Base-by-base conservation (phyloP, 2,797 vertebrate species). In the Betta splendens region DNA sequence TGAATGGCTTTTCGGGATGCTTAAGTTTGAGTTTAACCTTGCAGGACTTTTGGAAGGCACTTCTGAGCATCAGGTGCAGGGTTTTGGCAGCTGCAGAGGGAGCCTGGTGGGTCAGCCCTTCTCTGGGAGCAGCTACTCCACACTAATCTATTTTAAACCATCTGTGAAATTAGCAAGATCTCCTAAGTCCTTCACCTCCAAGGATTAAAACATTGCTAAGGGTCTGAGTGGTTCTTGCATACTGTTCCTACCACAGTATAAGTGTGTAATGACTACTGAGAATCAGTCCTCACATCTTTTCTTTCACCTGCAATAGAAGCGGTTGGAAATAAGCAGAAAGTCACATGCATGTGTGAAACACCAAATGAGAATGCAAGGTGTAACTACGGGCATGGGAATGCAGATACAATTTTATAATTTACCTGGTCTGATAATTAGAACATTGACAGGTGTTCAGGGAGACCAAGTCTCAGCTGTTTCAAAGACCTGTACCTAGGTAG, bases 91-190 rank as follows among this genome's bases (percentile, higher is more conserved):
- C 91, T 89, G 89, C 89, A 87, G 85, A 89, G 89, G 89, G 86
- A 91, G 87, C 92, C 92, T 93, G 92, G 91, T 91, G 92, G 89
- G 92, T 84, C 87, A 79, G 85, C 87, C 77, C 89, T 90, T 92
- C 92, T 92, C 90, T 63, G 90, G 87, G 92, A 91, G 91, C 91
- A 86, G 88, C 87, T 92, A 76, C 90, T 91, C 90, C 85, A 80
- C 89, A 90, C 92, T 93, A 93, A 93, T 93, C 92, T 92, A 92
- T 93, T 93, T 93, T 92, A 93, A 93, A 93, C 92, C 92, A 93
- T 93, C 92, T 93, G 92, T 93, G 92, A 93, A 92, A 93, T 92
- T 92, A 93, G 91, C 92, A 92, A 92, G 91, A 93, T 92, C 92
- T 89, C 89, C 90, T 89, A 91, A 93, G 89, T 92, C 92, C 92